Percentiles rank a stretch among this genome's conserved stretches.
Evolutionary conservation across 2,113 vertebrate species (phyloP).

Genomic region (Raphicerus campestris): DNA sequence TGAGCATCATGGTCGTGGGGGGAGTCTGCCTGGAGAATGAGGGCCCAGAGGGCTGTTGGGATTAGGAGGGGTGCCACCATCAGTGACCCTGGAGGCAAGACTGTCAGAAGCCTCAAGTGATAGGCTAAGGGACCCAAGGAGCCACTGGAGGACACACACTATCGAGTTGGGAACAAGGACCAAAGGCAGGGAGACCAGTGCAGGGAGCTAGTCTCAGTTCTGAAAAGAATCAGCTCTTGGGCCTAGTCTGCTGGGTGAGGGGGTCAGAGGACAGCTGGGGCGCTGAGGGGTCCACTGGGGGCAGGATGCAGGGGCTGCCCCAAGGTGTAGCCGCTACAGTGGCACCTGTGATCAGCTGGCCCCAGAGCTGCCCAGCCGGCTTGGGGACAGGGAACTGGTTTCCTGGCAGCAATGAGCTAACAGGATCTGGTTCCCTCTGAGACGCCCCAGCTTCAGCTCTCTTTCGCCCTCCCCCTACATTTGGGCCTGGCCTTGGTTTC

Average conservation of each 20-base stretch:
- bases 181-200: not conserved
- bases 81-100: not conserved
- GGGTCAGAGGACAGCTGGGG: not conserved
- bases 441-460: not conserved
- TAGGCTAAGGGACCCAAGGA: not conserved
- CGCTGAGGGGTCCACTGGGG: not conserved
- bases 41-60: not conserved
- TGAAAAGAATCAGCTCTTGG: not conserved
- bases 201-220: not conserved
- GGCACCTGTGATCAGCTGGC: conserved; percentile 24
- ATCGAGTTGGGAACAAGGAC: not conserved
- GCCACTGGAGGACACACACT: not conserved
- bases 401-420: conserved; percentile 41
- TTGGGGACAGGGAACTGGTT: conserved; percentile 61
- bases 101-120: not conserved
- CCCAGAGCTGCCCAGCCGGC: conserved; percentile 57
- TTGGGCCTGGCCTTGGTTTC: conserved; percentile 73
- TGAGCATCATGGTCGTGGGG: not conserved
- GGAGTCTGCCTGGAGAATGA: not conserved
- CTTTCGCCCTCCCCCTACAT: conserved; percentile 7
- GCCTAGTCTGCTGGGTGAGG: not conserved
- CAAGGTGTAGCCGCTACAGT: not conserved
- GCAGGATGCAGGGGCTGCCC: not conserved
- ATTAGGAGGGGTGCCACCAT: not conserved
- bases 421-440: conserved; percentile 18